Base-by-base conservation (phyloP, 2,888 invertebrate species). In the Trissolcus japonicus region DNA sequence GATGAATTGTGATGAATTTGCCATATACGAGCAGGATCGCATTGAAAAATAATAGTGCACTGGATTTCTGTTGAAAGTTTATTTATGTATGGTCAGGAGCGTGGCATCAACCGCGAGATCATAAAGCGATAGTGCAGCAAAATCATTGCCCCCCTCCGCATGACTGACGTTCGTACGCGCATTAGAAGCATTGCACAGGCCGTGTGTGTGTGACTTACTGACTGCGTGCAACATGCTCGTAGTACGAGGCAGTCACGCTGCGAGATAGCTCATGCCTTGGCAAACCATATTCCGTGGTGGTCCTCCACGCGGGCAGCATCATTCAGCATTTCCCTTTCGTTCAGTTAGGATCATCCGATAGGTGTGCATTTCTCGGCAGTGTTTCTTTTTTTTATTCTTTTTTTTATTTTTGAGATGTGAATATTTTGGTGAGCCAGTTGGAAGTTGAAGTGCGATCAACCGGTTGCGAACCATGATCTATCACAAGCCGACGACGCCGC, bases 401-500 rank as follows among this genome's bases (percentile, higher is more conserved):
- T n/a, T n/a, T n/a, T n/a, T n/a, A n/a, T n/a, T n/a, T 46, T 46
- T 6, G n/a, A 46, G 1, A 46, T 46, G 46, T 46, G 46, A 46
- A 35, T 54, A 29, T 54, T n/a, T 46, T 46, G 7, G 46, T 46
- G 46, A 46, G 11, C 16, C 11, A 6, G n/a, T 46, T n/a, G 51
- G 13, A 55, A 55, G 53, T 21, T 11, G 4, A 6, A 57, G 46
- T 56, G 48, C 48, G 1, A 6, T 11, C 7, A 35, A 9, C 6
- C 6, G 25, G 6, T 25, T 41, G 21, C 25, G 7, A 51, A 82
- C 35, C 55, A 89, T 89, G 88, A 88, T 89, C 83, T 89, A 89
- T 79, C 89, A 89, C 69, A 89, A 89, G 72, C 89, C 89, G 17
- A 89, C 89, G 56, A 85, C 86, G 60, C 89, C 89, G 76, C 86